Evolutionary conservation across 2,113 vertebrate species (phyloP).

Genomic region (Grammomys surdaster): DNA sequence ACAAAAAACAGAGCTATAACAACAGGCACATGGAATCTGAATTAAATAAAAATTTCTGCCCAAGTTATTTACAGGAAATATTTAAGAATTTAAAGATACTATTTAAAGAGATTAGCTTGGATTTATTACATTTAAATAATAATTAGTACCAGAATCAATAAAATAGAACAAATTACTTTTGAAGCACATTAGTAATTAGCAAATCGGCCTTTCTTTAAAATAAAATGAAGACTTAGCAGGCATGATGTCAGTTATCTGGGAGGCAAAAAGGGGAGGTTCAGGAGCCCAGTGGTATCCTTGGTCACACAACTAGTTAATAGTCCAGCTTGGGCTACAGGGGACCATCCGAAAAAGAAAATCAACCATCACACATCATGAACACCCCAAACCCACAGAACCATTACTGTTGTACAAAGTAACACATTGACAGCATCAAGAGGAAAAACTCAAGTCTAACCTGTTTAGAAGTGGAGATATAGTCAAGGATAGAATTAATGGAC

Average conservation of each 20-base stretch:
- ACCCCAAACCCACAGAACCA: not conserved
- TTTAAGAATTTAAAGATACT: constrained; percentile 28
- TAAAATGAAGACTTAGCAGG: not conserved
- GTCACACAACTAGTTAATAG: not conserved
- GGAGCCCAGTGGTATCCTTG: too few relatives aligned
- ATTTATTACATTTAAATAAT: constrained; percentile 18
- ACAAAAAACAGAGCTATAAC: not conserved
- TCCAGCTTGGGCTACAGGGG: not conserved
- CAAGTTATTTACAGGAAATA: not conserved
- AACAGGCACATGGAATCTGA: not conserved
- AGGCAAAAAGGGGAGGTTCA: not conserved
- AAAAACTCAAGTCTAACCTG: constrained; percentile 90
- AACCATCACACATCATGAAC: not conserved
- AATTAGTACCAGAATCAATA: constrained; percentile 13
- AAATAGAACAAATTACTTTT: constrained; percentile 26
- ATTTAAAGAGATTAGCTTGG: constrained; percentile 18
- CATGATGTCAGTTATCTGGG: not conserved
- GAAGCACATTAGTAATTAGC: constrained; percentile 27
- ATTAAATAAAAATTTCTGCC: not conserved
- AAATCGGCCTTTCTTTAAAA: not conserved
- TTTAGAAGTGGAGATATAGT: constrained; percentile 99
- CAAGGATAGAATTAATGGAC: constrained; percentile 99
- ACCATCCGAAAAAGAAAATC: not conserved
- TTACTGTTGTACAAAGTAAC: constrained; percentile 12
- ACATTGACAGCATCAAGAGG: not conserved